These are phyloP conservation scores for Drusus annulatus DNA, from an alignment of 1,140 invertebrate genomes.

Conservation along the genomic window DNA sequence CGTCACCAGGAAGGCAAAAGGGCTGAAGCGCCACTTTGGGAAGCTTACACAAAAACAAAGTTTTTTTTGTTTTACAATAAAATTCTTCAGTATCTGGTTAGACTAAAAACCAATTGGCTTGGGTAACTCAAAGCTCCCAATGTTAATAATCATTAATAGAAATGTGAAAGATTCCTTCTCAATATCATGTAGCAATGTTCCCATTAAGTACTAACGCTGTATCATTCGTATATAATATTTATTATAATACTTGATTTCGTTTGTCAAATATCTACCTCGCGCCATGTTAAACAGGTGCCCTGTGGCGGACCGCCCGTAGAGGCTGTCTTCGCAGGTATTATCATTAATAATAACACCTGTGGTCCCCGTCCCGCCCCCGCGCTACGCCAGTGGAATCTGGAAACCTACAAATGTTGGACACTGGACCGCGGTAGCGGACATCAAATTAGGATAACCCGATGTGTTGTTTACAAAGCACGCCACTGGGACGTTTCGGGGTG, in stretches of 20 bases:
- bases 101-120: no score
- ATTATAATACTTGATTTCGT: neutral
- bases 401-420: no score
- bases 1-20: no score
- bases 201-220: neutral
- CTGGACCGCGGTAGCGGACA: constrained; percentile 5
- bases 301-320: neutral
- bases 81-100: no score
- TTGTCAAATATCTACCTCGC: neutral
- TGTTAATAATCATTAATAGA: no score
- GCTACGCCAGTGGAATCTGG: neutral
- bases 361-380: neutral
- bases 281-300: neutral
- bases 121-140: no score
- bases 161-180: no score
- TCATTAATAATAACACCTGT: constrained; percentile 17
- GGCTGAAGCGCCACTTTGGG: no score
- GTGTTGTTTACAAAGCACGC: constrained; percentile 15
- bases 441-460: constrained; percentile 13
- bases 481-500: constrained; percentile 4
- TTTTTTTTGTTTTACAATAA: no score
- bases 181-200: no score
- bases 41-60: no score
- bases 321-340: neutral
- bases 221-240: neutral